Evolutionary conservation across 2,113 vertebrate species (phyloP), one percentile per base, ranked within the genome.

Genomic region (Otocyon megalotis): DNA sequence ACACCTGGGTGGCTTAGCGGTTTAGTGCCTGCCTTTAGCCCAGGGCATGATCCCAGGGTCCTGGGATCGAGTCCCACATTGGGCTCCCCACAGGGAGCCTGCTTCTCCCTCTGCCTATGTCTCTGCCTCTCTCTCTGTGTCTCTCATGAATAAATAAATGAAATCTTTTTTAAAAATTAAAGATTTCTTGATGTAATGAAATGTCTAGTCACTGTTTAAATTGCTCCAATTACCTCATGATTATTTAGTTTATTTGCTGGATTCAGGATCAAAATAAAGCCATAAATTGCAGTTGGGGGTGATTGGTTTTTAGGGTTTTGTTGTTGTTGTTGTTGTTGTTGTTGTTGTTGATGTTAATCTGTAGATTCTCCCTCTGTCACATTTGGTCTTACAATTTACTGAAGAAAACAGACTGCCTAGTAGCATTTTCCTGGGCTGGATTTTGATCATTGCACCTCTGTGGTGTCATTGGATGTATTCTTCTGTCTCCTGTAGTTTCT

Each of bases 161-260:
- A 43, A 43, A 43, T 43, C 1, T 43, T 43, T 43, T 43, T 43
- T 1, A 43, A 43, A 43, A 43, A 43, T 43, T 43, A 43, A 43
- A 43, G 43, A 43, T 43, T 43, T 97, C 14, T 71, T 88, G n/a
- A 58, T 83, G 63, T 48, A 30, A 76, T 30, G 71, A 62, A 83
- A 62, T 79, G 32, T 67, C 65, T 96, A 48, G 15, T 81, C 69
- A 77, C n/a, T 82, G 35, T 84, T 89, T 37, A 72, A 86, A 77
- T 94, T 60, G 65, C 8, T 30, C 43, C 85, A 88, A 20, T 86
- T 79, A 26, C 71, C 20, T 54, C 53, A 87, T 3, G 9, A 91
- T 65, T 63, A 30, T 71, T 86, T 87, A 22, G 37, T 26, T 92
- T 84, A 62, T 69, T 82, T 95, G 43, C 80, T 93, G 83, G 62